Evolutionary conservation across 2,888 invertebrate genomes (phyloP).

Genomic region (Lutraria lutraria): DNA sequence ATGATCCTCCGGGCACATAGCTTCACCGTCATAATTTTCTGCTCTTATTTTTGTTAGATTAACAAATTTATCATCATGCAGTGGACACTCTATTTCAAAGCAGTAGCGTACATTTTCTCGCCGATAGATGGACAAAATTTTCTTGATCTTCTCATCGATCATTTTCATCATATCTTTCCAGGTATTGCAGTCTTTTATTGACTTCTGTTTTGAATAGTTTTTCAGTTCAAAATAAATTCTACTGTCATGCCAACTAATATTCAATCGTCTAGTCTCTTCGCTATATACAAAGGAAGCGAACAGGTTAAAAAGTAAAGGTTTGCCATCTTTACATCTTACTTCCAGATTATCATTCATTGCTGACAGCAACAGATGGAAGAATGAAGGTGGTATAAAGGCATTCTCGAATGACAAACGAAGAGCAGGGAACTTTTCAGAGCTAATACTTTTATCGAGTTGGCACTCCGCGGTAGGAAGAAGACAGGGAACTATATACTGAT

Average conservation of each 20-base stretch:
- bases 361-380: conserved; percentile 33
- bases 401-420: conserved; percentile 30
- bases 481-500: conserved; percentile 22
- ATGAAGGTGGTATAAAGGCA: conserved; percentile 30
- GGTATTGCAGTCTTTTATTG: not conserved
- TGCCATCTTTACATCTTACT: not conserved
- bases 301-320: not conserved
- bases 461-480: conserved; percentile 13
- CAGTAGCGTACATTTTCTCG: conserved; percentile 17
- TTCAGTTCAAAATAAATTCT: conserved; percentile 38
- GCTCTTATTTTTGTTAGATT: not conserved
- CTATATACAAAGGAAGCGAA: conserved; percentile 16
- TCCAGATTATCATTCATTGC: conserved; percentile 19
- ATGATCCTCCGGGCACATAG: conserved; percentile 34
- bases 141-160: conserved; percentile 9
- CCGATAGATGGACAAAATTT: conserved; percentile 26
- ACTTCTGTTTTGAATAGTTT: conserved; percentile 20
- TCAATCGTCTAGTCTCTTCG: conserved; percentile 19
- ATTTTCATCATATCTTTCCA: conserved; percentile 6
- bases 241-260: conserved; percentile 23
- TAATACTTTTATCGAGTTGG: not conserved
- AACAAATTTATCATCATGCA: not conserved
- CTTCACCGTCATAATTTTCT: not conserved
- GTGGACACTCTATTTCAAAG: conserved; percentile 33
- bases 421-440: conserved; percentile 13